A percentile compares a stretch with the other conserved stretches of the same genome.
Evolutionary conservation across 1,140 invertebrate species (phyloP).

Genomic region (Yoshiicerus persimilis): DNA sequence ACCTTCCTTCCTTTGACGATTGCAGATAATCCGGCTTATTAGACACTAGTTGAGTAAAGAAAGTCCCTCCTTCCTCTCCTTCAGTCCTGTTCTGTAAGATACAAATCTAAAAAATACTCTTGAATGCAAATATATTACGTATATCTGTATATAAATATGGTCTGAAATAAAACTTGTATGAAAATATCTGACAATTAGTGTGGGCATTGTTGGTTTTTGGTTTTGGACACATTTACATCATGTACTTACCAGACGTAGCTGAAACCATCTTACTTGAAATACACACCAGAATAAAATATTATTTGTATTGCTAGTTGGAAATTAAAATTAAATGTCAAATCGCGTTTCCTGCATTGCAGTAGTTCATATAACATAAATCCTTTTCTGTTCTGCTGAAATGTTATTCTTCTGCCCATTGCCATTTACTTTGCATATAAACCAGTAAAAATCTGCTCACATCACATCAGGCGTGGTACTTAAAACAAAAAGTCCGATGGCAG

Average conservation of each 20-base stretch:
- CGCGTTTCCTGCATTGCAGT: too few relatives aligned
- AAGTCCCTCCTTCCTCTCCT: not conserved
- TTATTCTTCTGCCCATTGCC: not conserved
- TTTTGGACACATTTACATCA: not conserved
- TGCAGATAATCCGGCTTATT: not conserved
- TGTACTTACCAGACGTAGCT: not conserved
- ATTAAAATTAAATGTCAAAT: too few relatives aligned
- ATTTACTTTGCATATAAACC: not conserved
- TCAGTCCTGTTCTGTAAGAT: not conserved
- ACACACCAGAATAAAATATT: not conserved
- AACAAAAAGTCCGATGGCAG: not conserved
- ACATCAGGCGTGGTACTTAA: not conserved
- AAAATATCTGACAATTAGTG: not conserved
- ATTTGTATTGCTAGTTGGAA: not conserved
- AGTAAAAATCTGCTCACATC: not conserved
- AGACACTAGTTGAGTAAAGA: not conserved
- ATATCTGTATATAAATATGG: not conserved
- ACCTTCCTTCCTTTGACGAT: not conserved
- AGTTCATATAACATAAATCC: too few relatives aligned
- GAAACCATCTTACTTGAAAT: not conserved
- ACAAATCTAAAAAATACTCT: not conserved
- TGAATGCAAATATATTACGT: too few relatives aligned
- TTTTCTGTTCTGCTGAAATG: too few relatives aligned
- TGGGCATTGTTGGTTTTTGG: not conserved
- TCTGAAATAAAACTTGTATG: not conserved